Evolutionary conservation across 2,888 invertebrate species (phyloP), one percentile per base, ranked within the genome.

Genomic region (Drymonia ruficornis): DNA sequence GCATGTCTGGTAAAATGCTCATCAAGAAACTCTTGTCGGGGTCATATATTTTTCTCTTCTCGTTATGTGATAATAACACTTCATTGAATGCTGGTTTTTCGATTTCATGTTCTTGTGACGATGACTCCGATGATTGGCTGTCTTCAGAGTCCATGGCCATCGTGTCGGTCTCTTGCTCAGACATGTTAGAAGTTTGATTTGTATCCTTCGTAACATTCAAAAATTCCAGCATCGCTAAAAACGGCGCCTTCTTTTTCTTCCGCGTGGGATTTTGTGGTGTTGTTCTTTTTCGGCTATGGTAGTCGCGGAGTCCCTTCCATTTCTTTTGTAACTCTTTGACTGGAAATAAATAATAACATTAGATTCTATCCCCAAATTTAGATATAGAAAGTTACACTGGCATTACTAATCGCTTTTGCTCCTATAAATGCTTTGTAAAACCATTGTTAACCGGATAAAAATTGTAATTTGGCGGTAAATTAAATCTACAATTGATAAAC

Each of bases 291-390:
- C 47, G 12, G 12, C 13, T 47, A 31, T 34, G 13, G 13, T 47
- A 47, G 34, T 47, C 31, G 16, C 38, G 43, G 16, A 50, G 42
- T n/a, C 42, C 50, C 9, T 42, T 50, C 38, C 50, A 50, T 18
- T 42, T 50, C 16, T 50, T 50, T 43, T 50, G 42, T 43, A 50
- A 13, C 0, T 47, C 47, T 47, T 34, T 31, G 9, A 47, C 47
- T 47, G 47, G 12, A 47, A 47, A n/a, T 47, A 18, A 13, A 47
- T 18, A 16, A 36, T 36, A 1, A n/a, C 5, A 16, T 18, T 18
- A 9, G 4, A 1, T 3, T 11, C 11, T 31, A 31, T 12, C 31
- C 8, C 5, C 8, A 7, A 2, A 8, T 8, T 28, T 28, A 28
- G 28, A 28, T 7, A 28, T 7, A 8, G 5, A 2, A 28, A 28